Evolutionary conservation across 1,140 invertebrate species (phyloP).

Genomic region (Zaprionus tsacasi): DNA sequence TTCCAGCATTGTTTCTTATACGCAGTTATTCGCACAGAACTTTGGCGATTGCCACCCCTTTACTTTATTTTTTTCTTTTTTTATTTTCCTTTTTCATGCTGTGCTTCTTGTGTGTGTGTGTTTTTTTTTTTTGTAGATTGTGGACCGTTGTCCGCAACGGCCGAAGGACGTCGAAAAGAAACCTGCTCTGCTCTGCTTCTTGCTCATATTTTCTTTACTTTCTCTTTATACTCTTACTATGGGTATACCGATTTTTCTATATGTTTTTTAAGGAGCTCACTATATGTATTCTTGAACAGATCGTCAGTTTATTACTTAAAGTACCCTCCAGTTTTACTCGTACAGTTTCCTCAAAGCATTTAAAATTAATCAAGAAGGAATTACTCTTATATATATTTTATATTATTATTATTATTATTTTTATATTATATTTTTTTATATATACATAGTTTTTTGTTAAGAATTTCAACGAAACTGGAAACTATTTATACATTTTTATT

Average conservation of each 20-base stretch:
- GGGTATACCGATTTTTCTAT: not conserved
- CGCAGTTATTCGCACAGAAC: conserved; percentile 41
- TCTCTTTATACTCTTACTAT: not conserved
- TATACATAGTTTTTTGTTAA: too few relatives aligned
- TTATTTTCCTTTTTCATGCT: conserved; percentile 30
- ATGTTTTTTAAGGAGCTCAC: too few relatives aligned
- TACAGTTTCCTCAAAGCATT: too few relatives aligned
- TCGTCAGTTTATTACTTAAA: too few relatives aligned
- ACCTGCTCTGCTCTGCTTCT: conserved; percentile 9
- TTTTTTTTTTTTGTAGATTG: conserved; percentile 4
- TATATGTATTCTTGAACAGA: too few relatives aligned
- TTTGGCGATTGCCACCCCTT: conserved; percentile 70
- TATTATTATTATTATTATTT: too few relatives aligned
- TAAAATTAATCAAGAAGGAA: too few relatives aligned
- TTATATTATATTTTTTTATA: too few relatives aligned
- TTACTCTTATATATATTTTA: too few relatives aligned
- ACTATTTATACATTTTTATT: too few relatives aligned
- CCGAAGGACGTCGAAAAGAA: not conserved
- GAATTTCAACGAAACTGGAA: too few relatives aligned
- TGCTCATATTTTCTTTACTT: conserved; percentile 19
- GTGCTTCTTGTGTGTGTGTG: not conserved
- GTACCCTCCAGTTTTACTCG: too few relatives aligned
- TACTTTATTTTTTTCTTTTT: conserved; percentile 54
- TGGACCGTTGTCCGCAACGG: conserved; percentile 46
- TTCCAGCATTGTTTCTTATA: conserved; percentile 18